Evolutionary conservation across 2,888 invertebrate species (phyloP), one percentile per base, ranked within the genome.

Genomic region (Drosophila mimetica): DNA sequence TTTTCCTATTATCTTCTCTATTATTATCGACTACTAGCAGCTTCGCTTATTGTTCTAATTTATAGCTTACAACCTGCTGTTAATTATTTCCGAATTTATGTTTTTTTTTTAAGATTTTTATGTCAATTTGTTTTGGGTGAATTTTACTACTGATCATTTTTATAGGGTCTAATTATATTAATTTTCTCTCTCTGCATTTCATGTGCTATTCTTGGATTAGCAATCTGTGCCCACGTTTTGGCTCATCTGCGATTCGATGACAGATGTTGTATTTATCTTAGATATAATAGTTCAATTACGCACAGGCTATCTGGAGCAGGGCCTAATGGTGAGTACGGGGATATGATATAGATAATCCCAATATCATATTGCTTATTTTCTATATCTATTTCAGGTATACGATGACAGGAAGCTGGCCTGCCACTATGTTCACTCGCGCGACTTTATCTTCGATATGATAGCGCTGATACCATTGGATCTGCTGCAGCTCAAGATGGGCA

Each of bases 261-360:
- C 96, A 89, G 98, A 98, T 92, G 89, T 96, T 76, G 95, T 97
- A 71, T 98, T 97, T 92, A 93, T 97, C 54, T 91, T 96, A 77
- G 98, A 99, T 92, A 95, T 98, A 78, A 94, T 95, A 57, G 97
- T 98, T 71, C 98, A 98, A 92, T 94, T 98, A 82, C 93, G 98
- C 75, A 98, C 98, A 44, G 98, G 98, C 16, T 98, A 98, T 91
- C 93, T 98, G 88, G 98, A 98, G 91, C 97, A 97, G 90, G 98
- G 98, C 39, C 94, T 98, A 18, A 97, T 98, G 96, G 96, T 93
- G 88, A 90, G 88, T 78, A n/a, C 28, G 0, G 7, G 14, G 0
- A 36, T 16, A 36, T 7, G 9, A 32, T 11, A 32, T 32, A n/a
- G n/a, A n/a, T n/a, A n/a, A n/a, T n/a, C n/a, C n/a, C n/a, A n/a